Evolutionary conservation across 2,797 vertebrate species (phyloP), one percentile per base, ranked within the genome.

Genomic region (Eulemur rubriventer): DNA sequence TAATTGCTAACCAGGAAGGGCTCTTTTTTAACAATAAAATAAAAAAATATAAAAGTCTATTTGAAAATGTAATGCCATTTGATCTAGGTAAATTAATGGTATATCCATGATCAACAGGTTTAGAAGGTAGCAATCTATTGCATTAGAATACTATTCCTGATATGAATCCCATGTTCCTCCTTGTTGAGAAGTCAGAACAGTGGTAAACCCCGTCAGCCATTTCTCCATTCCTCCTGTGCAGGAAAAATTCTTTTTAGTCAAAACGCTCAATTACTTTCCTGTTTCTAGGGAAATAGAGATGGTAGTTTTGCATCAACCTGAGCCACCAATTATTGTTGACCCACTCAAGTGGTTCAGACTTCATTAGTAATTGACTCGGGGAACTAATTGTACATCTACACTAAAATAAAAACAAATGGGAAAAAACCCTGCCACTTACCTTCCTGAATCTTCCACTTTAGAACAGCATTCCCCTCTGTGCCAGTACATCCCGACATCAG

Each of bases 241-340:
- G 57, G 76, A 63, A 48, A 13, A 76, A 73, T n/a, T 69, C n/a
- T 67, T 91, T 94, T 90, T 20, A 65, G 13, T 65, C 33, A 52
- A 55, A 95, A 46, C 14, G 63, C 33, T 70, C 43, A 38, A 6
- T 89, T 79, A 57, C 41, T n/a, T 63, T 41, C 48, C 63, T 79
- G n/a, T 92, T 95, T 95, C 52, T 73, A 89, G 55, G 91, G 65
- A 93, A 92, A 88, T 10, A 59, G 75, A 79, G 55, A 67, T 63
- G 63, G 28, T 83, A 41, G 52, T 88, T 80, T 38, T 81, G 14
- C 6, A 35, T 65, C 24, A 85, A 55, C 35, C 13, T 26, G 3
- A 43, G 61, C 18, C 7, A 72, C 46, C 38, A 76, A 4, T 24
- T 43, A 33, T 48, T 86, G 33, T 70, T 43, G 82, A 84, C 63